Conservation (phyloP, 1,140 invertebrate genomes). For the Drosophila athabasca region DNA sequence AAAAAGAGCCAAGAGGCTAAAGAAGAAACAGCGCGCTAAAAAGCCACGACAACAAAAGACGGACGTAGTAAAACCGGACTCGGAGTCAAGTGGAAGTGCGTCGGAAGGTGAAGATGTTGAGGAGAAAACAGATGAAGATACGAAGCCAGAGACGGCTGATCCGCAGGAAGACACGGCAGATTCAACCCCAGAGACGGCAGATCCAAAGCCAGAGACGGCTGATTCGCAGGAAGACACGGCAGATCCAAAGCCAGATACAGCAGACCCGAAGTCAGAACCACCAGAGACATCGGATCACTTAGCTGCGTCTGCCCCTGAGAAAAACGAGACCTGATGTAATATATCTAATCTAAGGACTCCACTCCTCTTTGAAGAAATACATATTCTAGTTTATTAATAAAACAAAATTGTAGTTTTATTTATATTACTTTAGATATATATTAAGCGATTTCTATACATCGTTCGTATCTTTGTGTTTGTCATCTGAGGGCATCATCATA, state of each 20-base stretch:
- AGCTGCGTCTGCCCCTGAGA: too few relatives aligned
- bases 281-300: background rate
- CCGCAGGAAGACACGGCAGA: background rate
- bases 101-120: slow-evolving; percentile 37
- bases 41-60: slow-evolving; percentile 45
- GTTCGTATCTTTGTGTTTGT: slow-evolving; percentile 23
- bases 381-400: slow-evolving; percentile 51
- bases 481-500: slow-evolving; percentile 59
- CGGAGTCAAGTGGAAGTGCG: slow-evolving; percentile 38
- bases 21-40: slow-evolving; percentile 87
- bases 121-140: background rate
- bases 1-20: slow-evolving; percentile 92
- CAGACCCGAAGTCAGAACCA: background rate
- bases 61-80: slow-evolving; percentile 13
- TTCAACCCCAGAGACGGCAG: background rate
- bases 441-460: slow-evolving; percentile 55
- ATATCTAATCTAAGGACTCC: background rate
- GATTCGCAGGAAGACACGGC: background rate
- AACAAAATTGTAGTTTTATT: slow-evolving; percentile 66
- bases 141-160: background rate
- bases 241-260: background rate
- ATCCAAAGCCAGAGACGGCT: background rate
- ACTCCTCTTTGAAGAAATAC: slow-evolving; percentile 6
- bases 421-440: slow-evolving; percentile 38
- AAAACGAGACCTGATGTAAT: background rate